These are phyloP conservation scores for Phoxinus dragarum DNA, from an alignment of 2,797 vertebrate species.

Conservation along the genomic window DNA sequence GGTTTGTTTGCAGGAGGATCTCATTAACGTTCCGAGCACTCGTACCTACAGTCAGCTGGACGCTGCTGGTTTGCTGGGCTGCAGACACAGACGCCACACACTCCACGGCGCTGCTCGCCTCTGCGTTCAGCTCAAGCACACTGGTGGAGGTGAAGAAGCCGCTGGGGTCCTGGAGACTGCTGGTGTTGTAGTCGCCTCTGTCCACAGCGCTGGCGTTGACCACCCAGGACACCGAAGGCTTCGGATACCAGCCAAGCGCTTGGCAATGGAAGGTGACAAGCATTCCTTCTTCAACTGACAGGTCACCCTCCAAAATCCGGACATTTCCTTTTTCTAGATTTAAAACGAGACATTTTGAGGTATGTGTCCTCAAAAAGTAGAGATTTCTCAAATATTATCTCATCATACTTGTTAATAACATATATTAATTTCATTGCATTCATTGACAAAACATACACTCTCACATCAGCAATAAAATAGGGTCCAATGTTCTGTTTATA, in stretches of 20 bases:
- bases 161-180: slow-evolving; percentile 63
- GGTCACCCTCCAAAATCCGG: slow-evolving; percentile 70
- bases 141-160: slow-evolving; percentile 77
- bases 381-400: background rate
- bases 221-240: slow-evolving; percentile 82
- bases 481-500: background rate
- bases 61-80: slow-evolving; percentile 69
- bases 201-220: slow-evolving; percentile 71
- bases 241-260: slow-evolving; percentile 82
- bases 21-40: background rate
- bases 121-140: slow-evolving; percentile 75
- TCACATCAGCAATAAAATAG: background rate
- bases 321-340: slow-evolving; percentile 83
- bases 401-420: background rate
- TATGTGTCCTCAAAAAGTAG: background rate
- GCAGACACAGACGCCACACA: slow-evolving; percentile 82
- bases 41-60: slow-evolving; percentile 79
- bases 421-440: background rate
- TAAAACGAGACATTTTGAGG: background rate
- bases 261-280: slow-evolving; percentile 79
- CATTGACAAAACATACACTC: background rate
- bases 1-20: background rate
- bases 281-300: slow-evolving; percentile 73
- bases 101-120: slow-evolving; percentile 74
- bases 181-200: slow-evolving; percentile 72